Percentiles rank a stretch among this genome's conserved stretches.
phyloP scores from a whole-genome alignment of 2,888 invertebrate genomes.

The Atrina japonica region DNA sequence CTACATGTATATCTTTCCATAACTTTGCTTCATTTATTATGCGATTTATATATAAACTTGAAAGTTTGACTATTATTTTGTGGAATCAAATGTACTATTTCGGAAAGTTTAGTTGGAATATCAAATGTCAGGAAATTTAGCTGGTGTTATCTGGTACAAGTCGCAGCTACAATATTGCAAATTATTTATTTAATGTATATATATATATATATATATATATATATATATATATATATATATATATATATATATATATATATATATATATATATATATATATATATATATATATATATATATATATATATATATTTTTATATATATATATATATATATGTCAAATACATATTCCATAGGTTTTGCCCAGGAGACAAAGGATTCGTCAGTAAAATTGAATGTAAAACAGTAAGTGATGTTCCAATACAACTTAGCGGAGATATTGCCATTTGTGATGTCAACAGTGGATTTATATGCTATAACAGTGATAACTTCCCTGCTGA shows the following conservation, averaged over 20 bases:
- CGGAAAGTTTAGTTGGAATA: no score
- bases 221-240: neutral
- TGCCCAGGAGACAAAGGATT: slow-evolving; percentile 53
- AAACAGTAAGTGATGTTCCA: slow-evolving; percentile 52
- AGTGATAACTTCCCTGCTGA: slow-evolving; percentile 59
- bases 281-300: no score
- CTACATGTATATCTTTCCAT: no score
- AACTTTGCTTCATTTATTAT: no score
- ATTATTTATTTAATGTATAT: neutral
- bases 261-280: neutral
- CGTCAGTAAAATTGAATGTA: slow-evolving; percentile 67
- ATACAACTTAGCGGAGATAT: slow-evolving; percentile 58
- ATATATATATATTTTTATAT: no score
- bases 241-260: neutral
- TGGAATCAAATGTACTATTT: no score
- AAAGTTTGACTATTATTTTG: no score
- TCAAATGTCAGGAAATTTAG: no score
- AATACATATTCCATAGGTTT: slow-evolving; percentile 37
- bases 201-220: neutral
- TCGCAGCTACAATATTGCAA: neutral
- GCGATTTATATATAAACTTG: no score
- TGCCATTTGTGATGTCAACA: slow-evolving; percentile 82
- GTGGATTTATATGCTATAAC: slow-evolving; percentile 86
- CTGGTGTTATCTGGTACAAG: no score
- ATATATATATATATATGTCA: no score